Conservation (phyloP, 1,140 invertebrate genomes). For the Lasioglossum albipes region DNA sequence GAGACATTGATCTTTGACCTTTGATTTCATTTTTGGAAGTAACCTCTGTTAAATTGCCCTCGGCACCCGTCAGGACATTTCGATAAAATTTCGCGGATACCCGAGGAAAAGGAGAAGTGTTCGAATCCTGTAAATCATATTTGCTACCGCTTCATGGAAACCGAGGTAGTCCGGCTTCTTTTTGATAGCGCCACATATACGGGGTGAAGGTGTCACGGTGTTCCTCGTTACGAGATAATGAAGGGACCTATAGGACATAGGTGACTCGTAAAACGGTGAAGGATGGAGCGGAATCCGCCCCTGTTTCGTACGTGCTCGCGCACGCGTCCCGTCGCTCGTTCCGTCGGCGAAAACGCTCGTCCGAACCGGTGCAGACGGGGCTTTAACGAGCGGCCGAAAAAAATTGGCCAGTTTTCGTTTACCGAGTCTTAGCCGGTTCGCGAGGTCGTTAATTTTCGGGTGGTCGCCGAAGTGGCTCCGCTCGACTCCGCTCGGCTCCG, state of each 20-base stretch:
- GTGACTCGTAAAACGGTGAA: constrained; percentile 34
- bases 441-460: constrained; percentile 69
- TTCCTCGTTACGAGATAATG: constrained; percentile 1
- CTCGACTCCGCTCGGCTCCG: too few species aligned
- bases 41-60: too few species aligned
- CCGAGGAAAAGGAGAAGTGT: too few species aligned
- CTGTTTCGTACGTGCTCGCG: constrained; percentile 41
- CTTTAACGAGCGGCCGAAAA: constrained; percentile 60
- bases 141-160: too few species aligned
- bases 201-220: too few species aligned
- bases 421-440: constrained; percentile 66
- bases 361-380: constrained; percentile 42
- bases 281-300: constrained; percentile 40
- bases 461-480: constrained; percentile 22
- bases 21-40: too few species aligned
- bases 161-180: too few species aligned
- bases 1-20: too few species aligned
- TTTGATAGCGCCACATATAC: too few species aligned
- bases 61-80: too few species aligned
- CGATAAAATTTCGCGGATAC: too few species aligned
- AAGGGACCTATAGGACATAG: background rate
- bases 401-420: constrained; percentile 68
- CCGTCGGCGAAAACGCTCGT: background rate
- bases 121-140: too few species aligned
- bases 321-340: constrained; percentile 3